Evolutionary conservation across 2,113 vertebrate species (phyloP).

Genomic region (Eonycteris spelaea): DNA sequence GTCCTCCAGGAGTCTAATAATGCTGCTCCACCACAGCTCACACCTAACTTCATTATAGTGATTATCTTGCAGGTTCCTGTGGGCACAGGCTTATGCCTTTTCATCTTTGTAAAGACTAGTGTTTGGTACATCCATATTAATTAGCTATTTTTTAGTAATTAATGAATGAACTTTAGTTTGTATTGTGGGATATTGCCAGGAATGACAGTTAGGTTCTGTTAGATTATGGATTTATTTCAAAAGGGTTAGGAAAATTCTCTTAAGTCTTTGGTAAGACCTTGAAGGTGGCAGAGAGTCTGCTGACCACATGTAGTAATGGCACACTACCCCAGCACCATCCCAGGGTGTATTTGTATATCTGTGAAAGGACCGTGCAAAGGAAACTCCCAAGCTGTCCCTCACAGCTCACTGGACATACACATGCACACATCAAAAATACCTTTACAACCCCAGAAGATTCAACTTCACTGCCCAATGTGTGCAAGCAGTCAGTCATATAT

Average conservation of each 20-base stretch:
- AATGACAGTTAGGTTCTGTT: not conserved
- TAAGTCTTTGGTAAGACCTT: not conserved
- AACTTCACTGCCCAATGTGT: not conserved
- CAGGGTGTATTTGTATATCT: not conserved
- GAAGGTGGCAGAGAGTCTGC: not conserved
- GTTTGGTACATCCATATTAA: not conserved
- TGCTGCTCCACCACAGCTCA: rapidly evolving
- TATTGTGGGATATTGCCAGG: not conserved
- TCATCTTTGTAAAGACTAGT: not conserved
- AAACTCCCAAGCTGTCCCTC: too few relatives aligned
- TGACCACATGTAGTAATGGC: not conserved
- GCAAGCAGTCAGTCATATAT: not conserved
- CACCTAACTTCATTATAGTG: rapidly evolving
- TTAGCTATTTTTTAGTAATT: not conserved
- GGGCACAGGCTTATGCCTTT: not conserved
- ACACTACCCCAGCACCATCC: rapidly evolving
- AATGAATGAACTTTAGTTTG: not conserved
- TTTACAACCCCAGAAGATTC: not conserved
- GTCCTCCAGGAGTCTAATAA: not conserved
- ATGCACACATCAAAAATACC: not conserved
- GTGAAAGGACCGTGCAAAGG: not conserved
- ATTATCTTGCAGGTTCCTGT: not conserved
- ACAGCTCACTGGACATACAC: not conserved
- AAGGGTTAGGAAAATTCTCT: not conserved
- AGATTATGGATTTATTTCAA: not conserved